Evolutionary conservation across 2,888 invertebrate genomes (phyloP).

Genomic region (Pollenia angustigena): DNA sequence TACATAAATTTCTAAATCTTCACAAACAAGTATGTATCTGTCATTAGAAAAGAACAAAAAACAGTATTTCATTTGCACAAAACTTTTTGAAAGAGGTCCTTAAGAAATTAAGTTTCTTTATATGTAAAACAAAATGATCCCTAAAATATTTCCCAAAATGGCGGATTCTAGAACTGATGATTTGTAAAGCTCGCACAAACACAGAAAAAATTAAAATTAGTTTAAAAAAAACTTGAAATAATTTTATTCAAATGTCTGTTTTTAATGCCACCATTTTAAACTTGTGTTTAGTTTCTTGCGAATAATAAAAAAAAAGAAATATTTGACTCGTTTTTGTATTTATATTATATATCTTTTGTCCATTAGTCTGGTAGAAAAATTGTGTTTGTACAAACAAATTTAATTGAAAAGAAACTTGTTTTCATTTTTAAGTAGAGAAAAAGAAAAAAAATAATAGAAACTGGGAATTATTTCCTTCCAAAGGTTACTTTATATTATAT

Average conservation of each 20-base stretch:
- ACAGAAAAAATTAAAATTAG: background rate
- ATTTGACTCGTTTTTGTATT: background rate
- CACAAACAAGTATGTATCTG: background rate
- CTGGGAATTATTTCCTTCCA: too few species aligned
- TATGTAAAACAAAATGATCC: too few species aligned
- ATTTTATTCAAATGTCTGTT: slow-evolving; percentile 8
- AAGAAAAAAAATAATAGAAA: slow-evolving; percentile 18
- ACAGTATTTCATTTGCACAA: slow-evolving; percentile 1
- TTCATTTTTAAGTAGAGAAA: slow-evolving; percentile 6
- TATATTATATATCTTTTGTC: slow-evolving; percentile 29
- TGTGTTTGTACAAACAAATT: slow-evolving; percentile 4
- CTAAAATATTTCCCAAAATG: too few species aligned
- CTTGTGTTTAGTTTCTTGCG: slow-evolving; percentile 36
- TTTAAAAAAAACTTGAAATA: slow-evolving; percentile 32
- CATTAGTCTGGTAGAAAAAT: slow-evolving; percentile 35
- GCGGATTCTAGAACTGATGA: background rate
- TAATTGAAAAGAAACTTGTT: slow-evolving; percentile 34
- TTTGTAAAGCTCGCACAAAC: slow-evolving; percentile 9
- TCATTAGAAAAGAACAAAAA: background rate
- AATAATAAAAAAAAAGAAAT: slow-evolving; percentile 19
- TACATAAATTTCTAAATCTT: slow-evolving; percentile 16
- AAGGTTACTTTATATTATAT: too few species aligned
- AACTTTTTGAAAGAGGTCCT: background rate
- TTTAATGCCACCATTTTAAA: slow-evolving; percentile 45
- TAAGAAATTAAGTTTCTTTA: too few species aligned